These are phyloP conservation scores for Procavia capensis DNA, from an alignment of 2,113 vertebrate species.

Conservation along the genomic window DNA sequence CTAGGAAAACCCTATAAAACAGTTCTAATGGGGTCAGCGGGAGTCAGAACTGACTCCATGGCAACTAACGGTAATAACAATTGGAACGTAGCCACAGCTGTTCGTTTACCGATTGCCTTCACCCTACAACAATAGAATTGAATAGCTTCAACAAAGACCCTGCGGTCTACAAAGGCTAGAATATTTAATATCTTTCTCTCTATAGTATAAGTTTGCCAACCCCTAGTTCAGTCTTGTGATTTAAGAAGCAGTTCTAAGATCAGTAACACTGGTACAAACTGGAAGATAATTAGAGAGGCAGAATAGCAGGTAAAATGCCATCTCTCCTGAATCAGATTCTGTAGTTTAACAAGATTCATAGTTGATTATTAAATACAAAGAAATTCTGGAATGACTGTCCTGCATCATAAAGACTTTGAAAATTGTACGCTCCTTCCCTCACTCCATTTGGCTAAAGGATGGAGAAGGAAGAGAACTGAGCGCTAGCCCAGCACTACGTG, in stretches of 20 bases:
- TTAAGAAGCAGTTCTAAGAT: not conserved
- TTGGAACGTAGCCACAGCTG: not conserved
- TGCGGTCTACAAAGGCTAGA: not conserved
- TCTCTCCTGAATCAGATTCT: not conserved
- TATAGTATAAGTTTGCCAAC: not conserved
- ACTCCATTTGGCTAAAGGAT: not conserved
- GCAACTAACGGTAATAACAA: not conserved
- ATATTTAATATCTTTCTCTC: not conserved
- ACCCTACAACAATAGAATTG: not conserved
- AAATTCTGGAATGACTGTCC: not conserved
- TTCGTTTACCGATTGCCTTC: not conserved
- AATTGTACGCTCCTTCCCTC: not conserved
- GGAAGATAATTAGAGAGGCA: not conserved
- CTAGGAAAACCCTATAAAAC: not conserved
- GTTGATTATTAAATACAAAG: not conserved
- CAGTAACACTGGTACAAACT: not conserved
- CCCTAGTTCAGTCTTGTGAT: not conserved
- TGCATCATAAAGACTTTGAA: not conserved
- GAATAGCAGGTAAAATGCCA: not conserved
- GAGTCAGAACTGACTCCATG: not conserved
- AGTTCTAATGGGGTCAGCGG: not conserved
- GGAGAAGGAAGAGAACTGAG: not conserved
- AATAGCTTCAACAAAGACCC: not conserved
- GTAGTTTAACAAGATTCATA: not conserved
- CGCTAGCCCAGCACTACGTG: not conserved